Evolutionary conservation across 64 coral and sea anemone genomes (phyloP).

Genomic region (Montipora foliosa): DNA sequence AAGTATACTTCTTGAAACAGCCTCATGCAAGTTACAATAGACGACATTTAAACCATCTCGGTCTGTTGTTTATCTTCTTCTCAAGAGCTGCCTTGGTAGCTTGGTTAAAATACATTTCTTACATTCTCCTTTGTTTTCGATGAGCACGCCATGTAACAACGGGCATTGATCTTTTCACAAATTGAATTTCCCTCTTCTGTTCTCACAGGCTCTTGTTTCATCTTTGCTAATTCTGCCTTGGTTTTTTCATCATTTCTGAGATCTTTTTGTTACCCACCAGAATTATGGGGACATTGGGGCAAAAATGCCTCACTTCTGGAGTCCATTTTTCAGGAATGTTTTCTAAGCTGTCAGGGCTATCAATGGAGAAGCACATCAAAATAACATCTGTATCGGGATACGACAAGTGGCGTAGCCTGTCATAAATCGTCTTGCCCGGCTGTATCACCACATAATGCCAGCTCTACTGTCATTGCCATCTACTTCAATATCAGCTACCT

Average conservation of each 20-base stretch:
- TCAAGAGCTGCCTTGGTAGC: conserved; percentile 84
- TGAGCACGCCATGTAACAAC: conserved; percentile 93
- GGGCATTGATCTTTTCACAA: conserved; percentile 82
- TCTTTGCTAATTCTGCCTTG: conserved; percentile 94
- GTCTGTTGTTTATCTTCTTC: conserved; percentile 11
- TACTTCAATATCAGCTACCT: conserved; percentile 97
- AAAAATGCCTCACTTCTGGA: conserved; percentile 97
- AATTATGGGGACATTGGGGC: conserved; percentile 96
- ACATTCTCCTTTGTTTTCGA: conserved; percentile 96
- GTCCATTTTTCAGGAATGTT: conserved; percentile 98
- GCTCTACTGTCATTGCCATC: conserved; percentile 91
- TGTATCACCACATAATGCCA: conserved; percentile 99
- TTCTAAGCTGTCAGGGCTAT: conserved; percentile 97
- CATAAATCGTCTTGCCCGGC: conserved; percentile 96
- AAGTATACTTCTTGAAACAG: neutral
- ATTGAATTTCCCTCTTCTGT: conserved; percentile 74
- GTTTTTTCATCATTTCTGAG: conserved; percentile 94
- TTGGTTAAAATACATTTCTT: conserved; percentile 88
- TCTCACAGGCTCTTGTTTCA: conserved; percentile 97
- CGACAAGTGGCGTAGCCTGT: conserved; percentile 89
- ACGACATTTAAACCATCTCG: conserved; percentile 29
- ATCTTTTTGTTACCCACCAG: conserved; percentile 99
- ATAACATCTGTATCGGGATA: conserved; percentile 97
- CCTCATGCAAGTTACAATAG: conserved; percentile 38
- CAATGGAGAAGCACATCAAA: conserved; percentile 96